Evolutionary conservation across 2,113 vertebrate species (phyloP).

Genomic region (Lampris incognitus): DNA sequence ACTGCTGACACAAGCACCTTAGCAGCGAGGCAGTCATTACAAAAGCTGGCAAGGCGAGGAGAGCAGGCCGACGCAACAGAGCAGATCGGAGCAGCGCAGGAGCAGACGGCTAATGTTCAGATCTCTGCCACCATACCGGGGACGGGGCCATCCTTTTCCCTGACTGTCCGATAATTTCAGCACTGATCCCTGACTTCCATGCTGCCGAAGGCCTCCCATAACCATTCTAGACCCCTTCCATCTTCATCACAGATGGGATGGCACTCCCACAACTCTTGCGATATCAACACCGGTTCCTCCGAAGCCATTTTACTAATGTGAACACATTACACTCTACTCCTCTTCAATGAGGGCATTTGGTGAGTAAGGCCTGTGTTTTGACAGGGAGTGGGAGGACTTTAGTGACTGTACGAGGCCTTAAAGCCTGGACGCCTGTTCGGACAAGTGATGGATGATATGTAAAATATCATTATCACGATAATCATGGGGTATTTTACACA

Average conservation of each 20-base stretch:
- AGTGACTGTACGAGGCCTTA: slow-evolving; percentile 31
- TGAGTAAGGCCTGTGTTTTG: slow-evolving; percentile 24
- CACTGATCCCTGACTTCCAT: slow-evolving; percentile 53
- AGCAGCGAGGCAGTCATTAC: slow-evolving; percentile 71
- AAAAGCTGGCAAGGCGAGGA: slow-evolving; percentile 62
- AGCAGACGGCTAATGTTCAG: slow-evolving; percentile 55
- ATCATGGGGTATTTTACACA: too few relatives aligned
- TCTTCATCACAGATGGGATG: slow-evolving; percentile 66
- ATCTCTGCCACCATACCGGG: slow-evolving; percentile 38
- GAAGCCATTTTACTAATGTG: slow-evolving; percentile 27
- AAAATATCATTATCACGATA: too few relatives aligned
- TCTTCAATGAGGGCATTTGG: slow-evolving; percentile 43
- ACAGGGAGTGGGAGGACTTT: slow-evolving; percentile 46
- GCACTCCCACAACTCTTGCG: slow-evolving; percentile 43
- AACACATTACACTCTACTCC: slow-evolving; percentile 24
- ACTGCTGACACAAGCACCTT: slow-evolving; percentile 77
- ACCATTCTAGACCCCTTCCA: slow-evolving; percentile 49
- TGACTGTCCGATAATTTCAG: slow-evolving; percentile 52
- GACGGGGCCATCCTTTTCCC: slow-evolving; percentile 13
- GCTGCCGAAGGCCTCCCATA: slow-evolving; percentile 32
- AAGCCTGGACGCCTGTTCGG: slow-evolving; percentile 21
- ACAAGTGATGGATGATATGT: too few relatives aligned
- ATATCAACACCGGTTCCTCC: slow-evolving; percentile 40
- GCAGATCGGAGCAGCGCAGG: slow-evolving; percentile 43
- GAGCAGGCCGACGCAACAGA: slow-evolving; percentile 50